phyloP scores from a whole-genome alignment of 2,797 vertebrate species.

The Molossus molossus region DNA sequence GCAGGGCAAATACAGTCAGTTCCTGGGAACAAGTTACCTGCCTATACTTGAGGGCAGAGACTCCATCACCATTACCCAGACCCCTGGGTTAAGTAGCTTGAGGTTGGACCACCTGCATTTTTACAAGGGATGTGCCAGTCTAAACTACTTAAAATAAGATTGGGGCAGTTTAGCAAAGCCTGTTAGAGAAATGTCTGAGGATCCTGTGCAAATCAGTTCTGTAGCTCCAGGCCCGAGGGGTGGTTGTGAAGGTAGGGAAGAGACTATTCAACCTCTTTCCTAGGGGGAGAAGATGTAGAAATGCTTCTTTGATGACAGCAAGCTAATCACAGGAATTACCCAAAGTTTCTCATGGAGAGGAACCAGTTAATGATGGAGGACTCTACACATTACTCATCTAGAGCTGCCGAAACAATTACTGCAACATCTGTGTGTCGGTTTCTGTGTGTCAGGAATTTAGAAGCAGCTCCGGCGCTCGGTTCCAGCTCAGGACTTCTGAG shows the following conservation, averaged over 20 bases:
- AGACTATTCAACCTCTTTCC: neutral
- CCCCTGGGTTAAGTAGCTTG: neutral
- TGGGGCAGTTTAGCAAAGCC: neutral
- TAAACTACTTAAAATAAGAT: slow-evolving; percentile 41
- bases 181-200: neutral
- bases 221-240: neutral
- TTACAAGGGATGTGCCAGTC: neutral
- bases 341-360: neutral
- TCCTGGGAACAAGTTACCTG: neutral
- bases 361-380: neutral
- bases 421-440: neutral
- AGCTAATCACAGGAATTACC: neutral
- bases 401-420: neutral
- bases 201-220: neutral
- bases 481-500: neutral
- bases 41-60: neutral
- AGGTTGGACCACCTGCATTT: neutral
- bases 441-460: neutral
- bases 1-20: neutral
- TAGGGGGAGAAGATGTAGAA: neutral
- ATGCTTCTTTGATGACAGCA: slow-evolving; percentile 1
- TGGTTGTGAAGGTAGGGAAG: neutral
- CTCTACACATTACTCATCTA: neutral
- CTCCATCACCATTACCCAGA: neutral
- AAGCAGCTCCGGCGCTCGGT: neutral